Base-by-base conservation (phyloP, 2,797 vertebrate genomes). In the Sciurus vulgaris region DNA sequence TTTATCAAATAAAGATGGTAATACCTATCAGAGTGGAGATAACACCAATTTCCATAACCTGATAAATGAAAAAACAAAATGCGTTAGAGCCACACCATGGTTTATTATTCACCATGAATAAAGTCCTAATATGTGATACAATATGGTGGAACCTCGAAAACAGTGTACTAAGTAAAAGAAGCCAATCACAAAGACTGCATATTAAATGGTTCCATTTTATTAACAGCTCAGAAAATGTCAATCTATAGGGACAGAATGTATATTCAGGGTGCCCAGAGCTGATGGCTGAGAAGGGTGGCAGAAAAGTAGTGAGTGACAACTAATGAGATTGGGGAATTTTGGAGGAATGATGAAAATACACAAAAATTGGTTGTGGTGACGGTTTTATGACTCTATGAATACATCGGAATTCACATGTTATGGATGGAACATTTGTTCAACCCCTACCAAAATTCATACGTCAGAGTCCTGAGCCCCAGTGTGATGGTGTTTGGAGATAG, bases 81-180 rank as follows among this genome's bases (percentile, higher is more conserved):
- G 26, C 47, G 47, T n/a, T 20, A 41, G n/a, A 93, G 28, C 24
- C 47, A 78, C 41, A 30, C 41, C 78, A 44, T 26, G 18, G 56
- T 82, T 74, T 81, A 82, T 86, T 83, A 86, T 41, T 56, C 10
- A 26, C 13, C 76, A 87, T 81, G 93, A 73, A 76, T 89, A 88
- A 95, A 89, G 41, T 22, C 79, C n/a, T 91, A 79, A 73, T 47
- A 33, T 38, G 41, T 51, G 7, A 26, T 91, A 59, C 3, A 30
- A 79, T 67, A 54, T 1, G 4, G 38, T 79, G 49, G 79, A 86
- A 24, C 44, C 30, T 20, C 76, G 26, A 78, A 92, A 79, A 88
- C 30, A 70, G 33, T 51, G 59, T n/a, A 35, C 18, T 82, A 93
- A 89, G 47, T 69, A 41, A 91, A 89, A 95, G 56, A 91, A 94